phyloP scores from a whole-genome alignment of 1,140 invertebrate genomes.

The Chrysomallon squamiferum region DNA sequence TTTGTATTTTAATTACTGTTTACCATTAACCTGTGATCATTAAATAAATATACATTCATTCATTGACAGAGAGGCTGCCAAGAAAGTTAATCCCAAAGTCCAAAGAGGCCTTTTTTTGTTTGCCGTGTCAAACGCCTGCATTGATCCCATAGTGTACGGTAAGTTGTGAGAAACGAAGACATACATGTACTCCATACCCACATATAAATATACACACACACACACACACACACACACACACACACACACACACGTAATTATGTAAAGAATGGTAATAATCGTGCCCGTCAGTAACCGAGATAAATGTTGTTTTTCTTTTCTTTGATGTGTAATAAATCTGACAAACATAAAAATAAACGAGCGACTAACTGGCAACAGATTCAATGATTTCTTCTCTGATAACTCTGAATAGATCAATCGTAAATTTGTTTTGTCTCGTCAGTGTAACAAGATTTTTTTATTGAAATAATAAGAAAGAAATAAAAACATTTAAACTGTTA shows the following conservation, averaged over 20 bases:
- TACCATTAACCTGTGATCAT: too few species aligned
- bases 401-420: too few species aligned
- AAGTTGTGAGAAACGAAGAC: conserved; percentile 6
- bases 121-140: conserved; percentile 89
- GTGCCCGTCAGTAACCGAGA: neutral
- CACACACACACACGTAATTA: neutral
- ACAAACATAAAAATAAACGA: neutral
- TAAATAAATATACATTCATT: too few species aligned
- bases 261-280: neutral
- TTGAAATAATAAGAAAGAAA: too few species aligned
- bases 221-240: neutral
- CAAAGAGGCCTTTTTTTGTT: conserved; percentile 88
- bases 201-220: neutral
- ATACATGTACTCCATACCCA: neutral
- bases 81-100: conserved; percentile 76
- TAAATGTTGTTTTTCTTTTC: neutral
- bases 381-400: too few species aligned
- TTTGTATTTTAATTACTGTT: too few species aligned
- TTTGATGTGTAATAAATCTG: neutral
- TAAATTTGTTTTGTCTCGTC: too few species aligned
- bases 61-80: conserved; percentile 70
- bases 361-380: too few species aligned
- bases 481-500: too few species aligned
- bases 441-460: too few species aligned
- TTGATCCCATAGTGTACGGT: conserved; percentile 83